Conservation (phyloP, 1,140 invertebrate species). For the honey bee (Apis mellifera) region DNA sequence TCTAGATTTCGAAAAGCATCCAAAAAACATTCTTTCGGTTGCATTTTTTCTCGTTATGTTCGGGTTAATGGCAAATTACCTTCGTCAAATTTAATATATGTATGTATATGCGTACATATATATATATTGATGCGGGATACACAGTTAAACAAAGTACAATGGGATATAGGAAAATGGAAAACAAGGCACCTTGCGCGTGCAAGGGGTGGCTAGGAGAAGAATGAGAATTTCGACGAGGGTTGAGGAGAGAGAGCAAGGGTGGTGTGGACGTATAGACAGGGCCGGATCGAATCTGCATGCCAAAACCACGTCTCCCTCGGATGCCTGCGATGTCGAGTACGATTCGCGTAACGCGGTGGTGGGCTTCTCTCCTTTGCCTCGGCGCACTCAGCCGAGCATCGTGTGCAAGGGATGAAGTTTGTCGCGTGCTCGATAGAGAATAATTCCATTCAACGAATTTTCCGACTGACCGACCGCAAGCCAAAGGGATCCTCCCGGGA, state of each 20-base stretch:
- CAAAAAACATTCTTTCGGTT: too few relatives aligned
- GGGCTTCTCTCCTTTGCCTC: conserved; percentile 59
- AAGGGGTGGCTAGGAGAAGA: conserved; percentile 22
- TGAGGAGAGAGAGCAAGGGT: not conserved
- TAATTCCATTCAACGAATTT: conserved; percentile 66
- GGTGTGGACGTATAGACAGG: conserved; percentile 47
- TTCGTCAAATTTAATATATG: too few relatives aligned
- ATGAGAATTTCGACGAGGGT: conserved; percentile 5
- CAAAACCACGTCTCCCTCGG: conserved; percentile 65
- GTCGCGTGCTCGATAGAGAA: conserved; percentile 59
- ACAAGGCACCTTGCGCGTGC: conserved; percentile 53
- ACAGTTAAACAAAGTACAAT: too few relatives aligned
- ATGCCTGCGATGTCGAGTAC: conserved; percentile 32
- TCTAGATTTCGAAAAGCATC: too few relatives aligned
- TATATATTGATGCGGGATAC: too few relatives aligned
- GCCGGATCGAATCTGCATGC: conserved; percentile 67
- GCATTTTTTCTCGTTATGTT: too few relatives aligned
- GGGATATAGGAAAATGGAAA: not conserved
- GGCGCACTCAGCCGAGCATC: conserved; percentile 59
- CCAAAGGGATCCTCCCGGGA: not conserved
- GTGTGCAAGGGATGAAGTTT: conserved; percentile 59
- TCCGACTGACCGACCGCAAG: conserved; percentile 53
- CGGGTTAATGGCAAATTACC: too few relatives aligned
- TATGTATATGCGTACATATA: too few relatives aligned
- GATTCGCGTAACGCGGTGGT: conserved; percentile 33